Percentiles rank a stretch among this genome's conserved stretches.
Conservation (phyloP, 2,888 invertebrate genomes). For the Erebia aethiops region DNA sequence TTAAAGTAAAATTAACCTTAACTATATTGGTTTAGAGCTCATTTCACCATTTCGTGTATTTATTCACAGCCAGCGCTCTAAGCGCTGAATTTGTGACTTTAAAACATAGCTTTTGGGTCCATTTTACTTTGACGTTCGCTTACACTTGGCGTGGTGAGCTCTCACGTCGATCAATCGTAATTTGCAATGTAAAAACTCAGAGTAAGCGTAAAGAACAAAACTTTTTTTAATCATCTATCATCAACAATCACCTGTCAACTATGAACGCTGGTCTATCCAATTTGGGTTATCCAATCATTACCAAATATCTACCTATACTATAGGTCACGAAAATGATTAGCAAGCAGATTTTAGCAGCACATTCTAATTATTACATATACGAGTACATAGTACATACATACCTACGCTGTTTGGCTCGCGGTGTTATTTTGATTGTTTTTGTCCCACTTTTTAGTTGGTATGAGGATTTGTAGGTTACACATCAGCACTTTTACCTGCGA, state of each 20-base stretch:
- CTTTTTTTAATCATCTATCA: neutral
- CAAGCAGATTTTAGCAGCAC: neutral
- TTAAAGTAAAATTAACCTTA: no score
- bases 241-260: neutral
- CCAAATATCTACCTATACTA: neutral
- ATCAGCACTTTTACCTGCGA: slow-evolving; percentile 2
- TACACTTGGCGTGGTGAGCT: no score
- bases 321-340: neutral
- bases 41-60: no score
- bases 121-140: no score
- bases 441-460: slow-evolving; percentile 4
- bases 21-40: no score
- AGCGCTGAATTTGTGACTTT: no score
- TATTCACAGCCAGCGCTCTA: no score
- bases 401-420: neutral
- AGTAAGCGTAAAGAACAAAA: neutral
- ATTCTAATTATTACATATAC: neutral
- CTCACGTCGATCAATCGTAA: no score
- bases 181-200: no score
- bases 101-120: no score
- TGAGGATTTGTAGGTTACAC: slow-evolving; percentile 11
- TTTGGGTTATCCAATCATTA: neutral
- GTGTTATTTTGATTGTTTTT: neutral
- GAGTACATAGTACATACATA: no score
- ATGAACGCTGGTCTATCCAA: neutral